phyloP scores from a whole-genome alignment of 2,113 vertebrate genomes.

The Periophthalmodon schlosseri region DNA sequence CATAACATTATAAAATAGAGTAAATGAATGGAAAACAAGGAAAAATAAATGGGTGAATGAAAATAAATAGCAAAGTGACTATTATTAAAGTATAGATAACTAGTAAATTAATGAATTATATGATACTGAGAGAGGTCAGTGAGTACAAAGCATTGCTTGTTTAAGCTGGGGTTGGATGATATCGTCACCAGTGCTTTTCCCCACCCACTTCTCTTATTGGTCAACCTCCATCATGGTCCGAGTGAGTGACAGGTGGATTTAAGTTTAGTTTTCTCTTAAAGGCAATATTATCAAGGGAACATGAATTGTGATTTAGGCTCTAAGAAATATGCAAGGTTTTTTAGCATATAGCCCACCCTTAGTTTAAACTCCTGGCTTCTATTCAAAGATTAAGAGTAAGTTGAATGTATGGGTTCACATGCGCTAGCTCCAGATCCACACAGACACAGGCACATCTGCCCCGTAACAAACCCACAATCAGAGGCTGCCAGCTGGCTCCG shows the following conservation, averaged over 20 bases:
- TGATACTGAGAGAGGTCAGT: too few relatives aligned
- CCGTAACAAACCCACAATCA: conserved; percentile 63
- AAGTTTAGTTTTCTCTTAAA: background rate
- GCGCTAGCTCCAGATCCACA: conserved; percentile 7
- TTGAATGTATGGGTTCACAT: conserved; percentile 9
- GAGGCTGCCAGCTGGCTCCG: conserved; percentile 70
- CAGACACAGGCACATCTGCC: conserved; percentile 65
- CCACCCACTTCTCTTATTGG: background rate
- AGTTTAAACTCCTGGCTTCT: background rate
- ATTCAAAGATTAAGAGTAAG: background rate
- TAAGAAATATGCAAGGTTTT: background rate
- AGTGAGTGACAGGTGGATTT: background rate
- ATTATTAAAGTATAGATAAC: too few relatives aligned
- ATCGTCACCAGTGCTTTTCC: background rate
- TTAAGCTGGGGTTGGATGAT: too few relatives aligned
- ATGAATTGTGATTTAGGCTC: background rate
- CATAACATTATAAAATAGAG: too few relatives aligned
- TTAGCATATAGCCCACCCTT: background rate
- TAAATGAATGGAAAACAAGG: too few relatives aligned
- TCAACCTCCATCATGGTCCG: background rate
- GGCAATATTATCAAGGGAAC: too few relatives aligned
- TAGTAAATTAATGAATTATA: too few relatives aligned
- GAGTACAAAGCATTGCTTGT: too few relatives aligned
- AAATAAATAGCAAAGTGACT: too few relatives aligned
- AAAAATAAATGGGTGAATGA: too few relatives aligned